phyloP scores from a whole-genome alignment of 2,888 invertebrate species.

The Empis stercorea region DNA sequence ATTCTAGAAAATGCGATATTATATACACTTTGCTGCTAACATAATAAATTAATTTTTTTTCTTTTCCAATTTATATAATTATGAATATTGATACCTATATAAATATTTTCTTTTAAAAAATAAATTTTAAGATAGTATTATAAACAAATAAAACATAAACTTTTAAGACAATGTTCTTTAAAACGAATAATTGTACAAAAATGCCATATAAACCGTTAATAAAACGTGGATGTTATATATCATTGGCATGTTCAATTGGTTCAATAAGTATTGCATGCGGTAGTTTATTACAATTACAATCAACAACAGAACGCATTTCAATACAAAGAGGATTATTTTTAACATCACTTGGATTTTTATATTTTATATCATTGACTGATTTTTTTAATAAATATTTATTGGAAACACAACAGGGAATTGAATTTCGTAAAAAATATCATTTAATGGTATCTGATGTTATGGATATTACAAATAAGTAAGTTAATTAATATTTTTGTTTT shows the following conservation, averaged over 20 bases:
- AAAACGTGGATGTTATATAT: slow-evolving; percentile 27
- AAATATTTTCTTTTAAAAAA: no score
- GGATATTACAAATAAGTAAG: slow-evolving; percentile 65
- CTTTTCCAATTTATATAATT: no score
- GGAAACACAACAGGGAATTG: slow-evolving; percentile 45
- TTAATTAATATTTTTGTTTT: slow-evolving; percentile 15
- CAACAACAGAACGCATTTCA: slow-evolving; percentile 43
- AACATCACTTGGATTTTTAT: slow-evolving; percentile 50
- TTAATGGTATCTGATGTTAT: slow-evolving; percentile 53
- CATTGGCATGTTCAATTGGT: slow-evolving; percentile 34
- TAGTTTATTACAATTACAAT: slow-evolving; percentile 32
- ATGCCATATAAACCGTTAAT: no score
- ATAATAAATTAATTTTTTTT: no score
- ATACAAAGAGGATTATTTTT: slow-evolving; percentile 46
- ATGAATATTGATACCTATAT: no score
- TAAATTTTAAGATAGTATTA: no score
- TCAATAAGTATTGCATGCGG: slow-evolving; percentile 34
- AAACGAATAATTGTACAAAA: no score
- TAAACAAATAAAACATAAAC: no score
- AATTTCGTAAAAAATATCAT: slow-evolving; percentile 48
- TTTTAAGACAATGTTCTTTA: no score
- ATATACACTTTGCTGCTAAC: no score
- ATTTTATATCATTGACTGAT: slow-evolving; percentile 54
- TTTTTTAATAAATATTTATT: slow-evolving; percentile 47
- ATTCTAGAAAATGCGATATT: no score